Evolutionary conservation across 2,888 invertebrate species (phyloP), one percentile per base, ranked within the genome.

Genomic region (Euphydryas editha): DNA sequence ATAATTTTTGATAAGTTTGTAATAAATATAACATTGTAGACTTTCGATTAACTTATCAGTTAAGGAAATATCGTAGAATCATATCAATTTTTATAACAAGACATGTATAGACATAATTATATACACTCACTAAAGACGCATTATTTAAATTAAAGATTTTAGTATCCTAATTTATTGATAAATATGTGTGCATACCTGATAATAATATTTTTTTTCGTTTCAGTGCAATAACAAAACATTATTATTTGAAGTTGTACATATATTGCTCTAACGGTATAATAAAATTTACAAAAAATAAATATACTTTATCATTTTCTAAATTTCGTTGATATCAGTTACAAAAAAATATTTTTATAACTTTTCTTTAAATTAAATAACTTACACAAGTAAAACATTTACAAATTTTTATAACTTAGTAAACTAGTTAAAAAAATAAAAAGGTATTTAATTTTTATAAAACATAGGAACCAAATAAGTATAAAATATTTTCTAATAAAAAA

Each of bases 391-490:
- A 51, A 20, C 21, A 13, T 47, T 18, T 51, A 51, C 49, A 51
- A 21, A 13, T 11, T 20, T 51, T 15, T 24, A 24, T 21, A 15
- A 24, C 24, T 15, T 8, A 24, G 21, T 24, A 7, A 10, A 51
- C 21, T 51, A 24, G 6, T 24, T 51, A 51, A 51, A 51, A 24
- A 11, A 18, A 10, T 10, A 18, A 30, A 30, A 30, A 51, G 20
- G 11, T 20, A 47, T 20, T 20, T n/a, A 20, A 7, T 51, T 51
- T 51, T 59, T 7, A 59, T 47, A 46, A 64, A 44, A 64, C 39
- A 64, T 64, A 64, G 63, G 63, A 64, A 64, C 59, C 56, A 37
- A 62, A 15, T 36, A 6, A 21, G 0, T 15, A 20, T 36, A 49
- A 8, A 42, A 49, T 20, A 58, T 39, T 15, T 30, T 62, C 47